These are phyloP conservation scores for Calliscelio sp. DNA, from an alignment of 2,888 invertebrate genomes.

Conservation along the genomic window DNA sequence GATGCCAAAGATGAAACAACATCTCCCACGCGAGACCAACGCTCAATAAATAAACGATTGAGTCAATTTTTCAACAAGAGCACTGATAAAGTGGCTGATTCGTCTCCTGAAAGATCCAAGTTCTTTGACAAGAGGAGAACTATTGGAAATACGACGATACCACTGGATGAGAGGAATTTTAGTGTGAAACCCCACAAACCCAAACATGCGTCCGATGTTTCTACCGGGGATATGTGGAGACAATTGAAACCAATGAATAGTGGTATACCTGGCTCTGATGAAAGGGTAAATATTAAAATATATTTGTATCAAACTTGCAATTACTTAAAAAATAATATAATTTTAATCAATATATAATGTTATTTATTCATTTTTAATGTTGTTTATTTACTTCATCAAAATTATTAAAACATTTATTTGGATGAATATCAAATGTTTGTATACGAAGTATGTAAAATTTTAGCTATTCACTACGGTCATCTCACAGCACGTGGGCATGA, in stretches of 20 bases:
- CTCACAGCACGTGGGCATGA: neutral
- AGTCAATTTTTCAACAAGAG: constrained; percentile 87
- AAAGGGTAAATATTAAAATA: constrained; percentile 85
- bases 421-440: too few relatives aligned
- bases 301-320: too few relatives aligned
- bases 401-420: too few relatives aligned
- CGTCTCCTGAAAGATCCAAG: constrained; percentile 84
- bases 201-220: constrained; percentile 86
- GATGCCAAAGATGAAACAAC: too few relatives aligned
- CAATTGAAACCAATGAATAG: constrained; percentile 89
- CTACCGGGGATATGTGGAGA: constrained; percentile 91
- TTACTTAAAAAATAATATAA: too few relatives aligned
- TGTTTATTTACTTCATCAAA: too few relatives aligned
- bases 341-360: too few relatives aligned
- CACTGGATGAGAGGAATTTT: constrained; percentile 89
- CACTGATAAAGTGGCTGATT: constrained; percentile 87
- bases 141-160: constrained; percentile 90
- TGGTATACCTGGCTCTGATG: constrained; percentile 87
- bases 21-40: constrained; percentile 76
- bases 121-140: constrained; percentile 89
- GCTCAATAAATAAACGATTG: constrained; percentile 85
- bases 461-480: too few relatives aligned
- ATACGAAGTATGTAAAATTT: too few relatives aligned
- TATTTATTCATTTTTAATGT: too few relatives aligned
- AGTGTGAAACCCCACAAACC: constrained; percentile 88